These are phyloP conservation scores for Oceanodroma tethys DNA, from an alignment of 2,113 vertebrate genomes.

Conservation along the genomic window DNA sequence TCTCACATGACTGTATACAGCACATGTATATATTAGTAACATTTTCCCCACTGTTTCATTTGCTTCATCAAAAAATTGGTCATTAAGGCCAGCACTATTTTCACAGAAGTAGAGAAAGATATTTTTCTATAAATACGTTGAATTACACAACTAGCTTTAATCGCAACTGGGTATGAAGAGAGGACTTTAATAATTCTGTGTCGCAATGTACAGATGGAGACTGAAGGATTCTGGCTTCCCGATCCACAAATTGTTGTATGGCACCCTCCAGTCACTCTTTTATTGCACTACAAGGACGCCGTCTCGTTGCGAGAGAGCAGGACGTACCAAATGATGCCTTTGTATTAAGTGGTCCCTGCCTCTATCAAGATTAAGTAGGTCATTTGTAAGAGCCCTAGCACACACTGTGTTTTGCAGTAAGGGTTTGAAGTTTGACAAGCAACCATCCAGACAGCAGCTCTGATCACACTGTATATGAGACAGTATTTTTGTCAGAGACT, in stretches of 20 bases:
- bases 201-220: not conserved
- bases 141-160: not conserved
- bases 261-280: not conserved
- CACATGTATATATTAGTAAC: not conserved
- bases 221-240: not conserved
- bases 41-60: not conserved
- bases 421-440: not conserved
- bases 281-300: not conserved
- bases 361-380: conserved; percentile 2
- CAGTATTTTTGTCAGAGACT: not conserved
- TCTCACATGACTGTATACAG: not conserved
- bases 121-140: not conserved
- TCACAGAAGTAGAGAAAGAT: not conserved
- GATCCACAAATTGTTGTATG: not conserved
- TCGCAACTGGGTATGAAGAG: not conserved
- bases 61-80: not conserved
- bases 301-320: rapidly evolving
- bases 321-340: not conserved
- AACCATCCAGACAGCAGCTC: not conserved
- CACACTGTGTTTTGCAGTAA: not conserved
- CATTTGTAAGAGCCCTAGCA: not conserved
- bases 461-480: not conserved
- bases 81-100: not conserved
- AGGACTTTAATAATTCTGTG: not conserved
- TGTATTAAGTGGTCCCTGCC: not conserved